Evolutionary conservation across 2,888 invertebrate genomes (phyloP), one percentile per base, ranked within the genome.

Genomic region (Hypolimnas misippus): DNA sequence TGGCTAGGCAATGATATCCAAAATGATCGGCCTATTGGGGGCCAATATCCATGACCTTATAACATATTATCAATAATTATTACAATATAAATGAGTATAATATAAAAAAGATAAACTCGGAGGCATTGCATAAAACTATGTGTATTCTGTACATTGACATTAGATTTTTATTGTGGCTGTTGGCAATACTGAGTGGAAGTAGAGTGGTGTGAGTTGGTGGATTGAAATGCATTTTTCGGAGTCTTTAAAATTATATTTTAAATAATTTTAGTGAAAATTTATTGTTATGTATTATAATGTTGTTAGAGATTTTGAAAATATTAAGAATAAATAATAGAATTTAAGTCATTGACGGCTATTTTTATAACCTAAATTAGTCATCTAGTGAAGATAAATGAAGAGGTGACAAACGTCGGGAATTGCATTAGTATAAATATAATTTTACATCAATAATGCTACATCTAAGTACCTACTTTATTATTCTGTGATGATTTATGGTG

Each of bases 301-400:
- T 49, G 31, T 53, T 49, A 57, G 21, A 19, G 57, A 38, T 38
- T 35, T 40, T 31, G 19, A 53, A 46, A 38, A 53, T 52, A 51
- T 33, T 52, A 57, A 52, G 21, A 25, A 56, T 44, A 42, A 51
- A 31, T 31, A 12, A 46, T 55, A 55, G 31, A 19, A 21, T 51
- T 35, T 55, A 55, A 40, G 33, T 44, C 54, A 50, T 63, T 63
- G 63, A 55, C 51, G 63, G 76, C 81, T 83, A 83, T 85, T 83
- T 85, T 87, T 83, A 83, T 89, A 89, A 89, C 89, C 89, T 88
- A 84, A 79, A 79, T 80, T 82, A 78, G 81, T 83, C 79, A 75
- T 75, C 75, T 69, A 73, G 70, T 68, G 63, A 70, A 77, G 76
- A 75, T 82, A 77, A 79, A 78, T 76, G 76, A 74, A 79, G 74